These are phyloP conservation scores for Caiman crocodilus DNA, from an alignment of 2,797 vertebrate genomes.

Conservation along the genomic window DNA sequence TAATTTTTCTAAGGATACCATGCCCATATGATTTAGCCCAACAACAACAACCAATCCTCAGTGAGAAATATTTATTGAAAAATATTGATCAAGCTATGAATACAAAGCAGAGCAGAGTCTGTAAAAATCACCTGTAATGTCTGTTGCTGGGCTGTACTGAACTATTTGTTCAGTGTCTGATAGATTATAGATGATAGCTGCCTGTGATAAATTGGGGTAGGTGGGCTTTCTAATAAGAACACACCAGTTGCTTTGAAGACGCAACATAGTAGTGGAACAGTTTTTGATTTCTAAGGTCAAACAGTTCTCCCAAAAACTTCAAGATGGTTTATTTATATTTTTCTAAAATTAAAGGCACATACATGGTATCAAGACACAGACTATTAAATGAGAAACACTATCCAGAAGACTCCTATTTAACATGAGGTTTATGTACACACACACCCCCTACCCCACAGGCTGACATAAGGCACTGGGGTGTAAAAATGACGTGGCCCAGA, in stretches of 20 bases:
- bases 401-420: not conserved
- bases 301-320: not conserved
- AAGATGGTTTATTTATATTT: not conserved
- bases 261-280: rapidly evolving
- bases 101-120: not conserved
- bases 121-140: not conserved
- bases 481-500: too few relatives aligned
- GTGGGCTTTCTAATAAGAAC: rapidly evolving
- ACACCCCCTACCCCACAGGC: not conserved
- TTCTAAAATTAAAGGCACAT: not conserved
- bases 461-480: too few relatives aligned
- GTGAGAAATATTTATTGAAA: constrained; percentile 16
- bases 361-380: not conserved
- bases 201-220: not conserved
- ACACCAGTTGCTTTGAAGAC: not conserved
- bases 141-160: not conserved
- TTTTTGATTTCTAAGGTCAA: not conserved
- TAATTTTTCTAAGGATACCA: not conserved
- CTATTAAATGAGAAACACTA: not conserved
- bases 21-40: not conserved
- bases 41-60: not conserved
- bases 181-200: not conserved
- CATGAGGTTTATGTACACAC: not conserved
- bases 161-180: not conserved
- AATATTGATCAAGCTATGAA: not conserved